Evolutionary conservation across 2,113 vertebrate species (phyloP), one percentile per base, ranked within the genome.

Genomic region (Hippoglossus stenolepis): DNA sequence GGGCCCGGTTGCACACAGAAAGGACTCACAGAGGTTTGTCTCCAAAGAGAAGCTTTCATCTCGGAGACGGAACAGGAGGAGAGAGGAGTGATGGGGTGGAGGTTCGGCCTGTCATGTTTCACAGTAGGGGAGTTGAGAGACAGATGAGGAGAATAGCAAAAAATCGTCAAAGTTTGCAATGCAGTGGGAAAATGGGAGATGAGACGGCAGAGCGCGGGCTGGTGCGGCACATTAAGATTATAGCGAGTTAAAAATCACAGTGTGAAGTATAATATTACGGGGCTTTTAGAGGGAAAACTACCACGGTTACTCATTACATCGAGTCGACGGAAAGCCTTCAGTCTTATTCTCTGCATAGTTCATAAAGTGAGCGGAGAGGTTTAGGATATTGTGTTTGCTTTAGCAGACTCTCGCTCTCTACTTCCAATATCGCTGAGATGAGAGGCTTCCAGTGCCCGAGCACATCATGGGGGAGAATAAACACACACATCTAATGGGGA

Each of bases 381-480:
- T 85, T 73, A 21, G 76, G 80, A 84, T 77, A 89, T 85, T 83
- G 87, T 86, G 91, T 92, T 91, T 93, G 89, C 87, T 93, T 93
- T 86, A 91, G 81, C 84, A 79, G 85, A 80, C 87, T 85, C 85
- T 90, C 78, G 73, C 86, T 84, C 65, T 51, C 61, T 68, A 73
- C 88, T 91, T 91, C 86, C 88, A 91, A 93, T 92, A 90, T 92
- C 18, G 65, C 51, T 57, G 87, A 92, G 89, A 93, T 91, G 92
- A 92, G 89, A 92, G 90, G 91, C 90, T 90, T 91, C 91, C 89
- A 90, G 47, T 24, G 83, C 84, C 77, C 75, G 64, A 80, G 87
- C 87, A 90, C 92, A 90, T 92, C 90, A 91, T 72, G 86, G 91
- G 91, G 92, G 90, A 93, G 91, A 91, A 93, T 91, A 93, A 94